Evolutionary conservation across 2,113 vertebrate genomes (phyloP).

Genomic region (Tor tambroides): DNA sequence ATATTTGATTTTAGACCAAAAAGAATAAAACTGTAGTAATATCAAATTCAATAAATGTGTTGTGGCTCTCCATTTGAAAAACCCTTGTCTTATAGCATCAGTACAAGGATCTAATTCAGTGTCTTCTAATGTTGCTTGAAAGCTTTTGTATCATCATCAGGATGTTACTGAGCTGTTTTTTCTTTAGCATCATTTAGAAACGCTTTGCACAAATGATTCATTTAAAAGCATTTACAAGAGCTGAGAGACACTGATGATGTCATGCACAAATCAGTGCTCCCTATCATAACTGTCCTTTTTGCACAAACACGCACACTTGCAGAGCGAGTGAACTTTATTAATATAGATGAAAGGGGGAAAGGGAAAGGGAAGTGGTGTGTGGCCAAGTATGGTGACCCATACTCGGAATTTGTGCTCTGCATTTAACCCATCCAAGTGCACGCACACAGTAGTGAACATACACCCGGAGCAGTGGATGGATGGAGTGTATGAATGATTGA

Average conservation of each 20-base stretch:
- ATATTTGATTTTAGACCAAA: not conserved
- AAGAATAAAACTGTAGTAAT: not conserved
- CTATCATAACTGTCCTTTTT: not conserved
- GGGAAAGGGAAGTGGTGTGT: too few relatives aligned
- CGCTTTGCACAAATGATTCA: not conserved
- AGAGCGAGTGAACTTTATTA: slow-evolving; percentile 51
- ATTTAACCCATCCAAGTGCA: too few relatives aligned
- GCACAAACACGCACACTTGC: not conserved
- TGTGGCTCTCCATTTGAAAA: not conserved
- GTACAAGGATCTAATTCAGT: too few relatives aligned
- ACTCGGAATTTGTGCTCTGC: too few relatives aligned
- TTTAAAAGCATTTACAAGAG: not conserved
- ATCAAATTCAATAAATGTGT: not conserved
- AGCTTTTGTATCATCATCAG: slow-evolving; percentile 1
- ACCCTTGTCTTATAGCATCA: not conserved
- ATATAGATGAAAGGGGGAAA: slow-evolving; percentile 59
- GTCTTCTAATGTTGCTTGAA: not conserved
- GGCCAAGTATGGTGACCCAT: too few relatives aligned
- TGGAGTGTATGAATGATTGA: slow-evolving; percentile 52
- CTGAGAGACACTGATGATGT: slow-evolving; percentile 6
- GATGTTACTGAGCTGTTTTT: not conserved
- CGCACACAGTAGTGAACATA: too few relatives aligned
- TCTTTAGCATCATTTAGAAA: not conserved
- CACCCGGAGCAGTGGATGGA: too few relatives aligned
- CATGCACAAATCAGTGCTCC: not conserved